Conservation (phyloP, 2,888 invertebrate genomes). For the Epiblema foenella region DNA sequence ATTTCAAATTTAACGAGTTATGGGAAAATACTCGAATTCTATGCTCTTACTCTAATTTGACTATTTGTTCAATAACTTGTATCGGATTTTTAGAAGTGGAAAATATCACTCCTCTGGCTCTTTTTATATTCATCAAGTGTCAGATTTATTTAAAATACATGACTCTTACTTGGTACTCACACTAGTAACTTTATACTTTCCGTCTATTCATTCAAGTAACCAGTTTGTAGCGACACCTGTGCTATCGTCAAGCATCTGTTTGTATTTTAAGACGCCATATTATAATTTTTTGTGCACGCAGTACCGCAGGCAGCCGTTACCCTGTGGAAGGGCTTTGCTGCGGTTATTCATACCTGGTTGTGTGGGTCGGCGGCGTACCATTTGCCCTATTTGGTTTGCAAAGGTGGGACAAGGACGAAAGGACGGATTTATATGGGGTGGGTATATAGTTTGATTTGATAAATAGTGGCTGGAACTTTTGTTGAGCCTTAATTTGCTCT, state of each 20-base stretch:
- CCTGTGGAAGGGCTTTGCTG: conserved; percentile 15
- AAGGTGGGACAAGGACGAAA: conserved; percentile 38
- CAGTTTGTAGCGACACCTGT: background rate
- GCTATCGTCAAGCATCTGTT: background rate
- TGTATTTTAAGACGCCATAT: background rate
- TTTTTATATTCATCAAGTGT: too few species aligned
- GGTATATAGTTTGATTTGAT: background rate
- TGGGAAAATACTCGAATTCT: background rate
- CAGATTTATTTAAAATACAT: background rate
- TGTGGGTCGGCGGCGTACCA: background rate
- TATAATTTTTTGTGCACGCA: background rate
- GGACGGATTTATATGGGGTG: conserved; percentile 12
- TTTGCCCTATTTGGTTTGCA: conserved; percentile 20
- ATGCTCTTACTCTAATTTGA: background rate
- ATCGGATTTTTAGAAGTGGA: too few species aligned
- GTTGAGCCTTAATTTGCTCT: background rate
- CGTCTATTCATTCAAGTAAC: background rate
- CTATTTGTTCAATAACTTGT: background rate
- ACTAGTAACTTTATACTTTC: conserved; percentile 3
- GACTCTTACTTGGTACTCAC: too few species aligned
- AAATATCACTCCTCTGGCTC: too few species aligned
- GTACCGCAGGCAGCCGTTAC: background rate
- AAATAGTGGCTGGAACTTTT: background rate
- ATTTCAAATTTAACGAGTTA: conserved; percentile 2
- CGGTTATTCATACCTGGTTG: conserved; percentile 5